Evolutionary conservation across 2,113 vertebrate genomes (phyloP), one percentile per base, ranked within the genome.

Genomic region (Scalopus aquaticus): DNA sequence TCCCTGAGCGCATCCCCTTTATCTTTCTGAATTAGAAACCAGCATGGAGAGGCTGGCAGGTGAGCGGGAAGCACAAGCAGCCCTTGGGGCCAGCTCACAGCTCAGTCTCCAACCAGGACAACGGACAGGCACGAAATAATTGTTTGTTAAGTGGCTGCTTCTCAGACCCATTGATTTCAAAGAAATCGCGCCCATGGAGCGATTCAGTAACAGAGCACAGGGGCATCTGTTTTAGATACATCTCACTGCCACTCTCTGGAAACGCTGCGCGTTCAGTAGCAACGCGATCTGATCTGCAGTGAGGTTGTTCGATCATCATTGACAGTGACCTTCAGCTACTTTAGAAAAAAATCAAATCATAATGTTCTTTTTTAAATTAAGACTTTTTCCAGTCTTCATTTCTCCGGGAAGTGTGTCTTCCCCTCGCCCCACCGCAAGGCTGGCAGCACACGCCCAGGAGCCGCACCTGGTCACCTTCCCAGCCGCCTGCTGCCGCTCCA

Each of bases 251-350:
- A 9, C 28, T 87, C 51, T 65, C 6, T 28, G 13, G 20, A 93
- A 89, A 91, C 15, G 35, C 2, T 56, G 0, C 1, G 15, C 89
- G 89, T 93, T 95, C 90, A 83, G 60, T 19, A 83, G 24, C 28
- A 56, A 5, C 6, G 5, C 9, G 1, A 78, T 82, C 88, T 64
- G 82, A 44, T 76, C 90, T 79, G 15, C 7, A 22, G 4, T 7
- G 60, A 44, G 69, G 56, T 24, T 81, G 28, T 69, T 70, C 56
- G 30, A 39, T n/a, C 54, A 11, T 9, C 6, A 77, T 81, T 37
- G 26, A 10, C 30, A 13, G 60, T 22, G 80, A 92, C 73, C 72
- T 37, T 37, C 10, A 60, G 35, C 67, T 58, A 62, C 62, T 44
- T 60, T 76, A 20, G 44, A 85, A 86, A 74, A 44, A 74, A 44